Conservation (phyloP, 1,140 invertebrate species). For the Sitodiplosis mosellana region DNA sequence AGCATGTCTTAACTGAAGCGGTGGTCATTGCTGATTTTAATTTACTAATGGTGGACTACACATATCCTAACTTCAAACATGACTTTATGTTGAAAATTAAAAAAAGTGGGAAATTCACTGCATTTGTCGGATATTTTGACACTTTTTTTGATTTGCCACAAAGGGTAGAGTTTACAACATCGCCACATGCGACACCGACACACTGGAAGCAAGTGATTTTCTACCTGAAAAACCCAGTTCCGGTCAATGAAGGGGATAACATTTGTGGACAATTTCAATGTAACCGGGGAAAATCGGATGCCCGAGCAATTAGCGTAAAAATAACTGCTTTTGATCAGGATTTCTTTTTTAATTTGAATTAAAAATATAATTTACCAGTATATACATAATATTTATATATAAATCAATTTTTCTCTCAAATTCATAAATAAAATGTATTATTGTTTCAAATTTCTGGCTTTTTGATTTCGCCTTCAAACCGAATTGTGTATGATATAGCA, state of each 20-base stretch:
- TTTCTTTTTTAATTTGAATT: neutral
- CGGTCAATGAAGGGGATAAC: constrained; percentile 53
- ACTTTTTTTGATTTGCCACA: constrained; percentile 63
- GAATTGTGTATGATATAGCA: no score
- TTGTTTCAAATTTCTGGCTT: no score
- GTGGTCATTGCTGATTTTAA: constrained; percentile 49
- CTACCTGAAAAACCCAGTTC: constrained; percentile 56
- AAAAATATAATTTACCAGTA: no score
- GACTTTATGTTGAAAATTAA: constrained; percentile 53
- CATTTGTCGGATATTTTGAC: constrained; percentile 86
- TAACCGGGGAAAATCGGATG: constrained; percentile 34
- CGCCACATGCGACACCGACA: constrained; percentile 53
- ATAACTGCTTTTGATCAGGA: constrained; percentile 21
- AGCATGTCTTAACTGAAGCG: constrained; percentile 57
- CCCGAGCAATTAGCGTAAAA: constrained; percentile 34
- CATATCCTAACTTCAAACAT: constrained; percentile 64
- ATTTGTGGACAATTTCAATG: constrained; percentile 45
- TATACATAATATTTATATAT: no score
- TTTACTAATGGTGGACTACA: constrained; percentile 58
- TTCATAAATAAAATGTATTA: no score
- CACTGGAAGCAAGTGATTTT: constrained; percentile 97
- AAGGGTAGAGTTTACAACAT: constrained; percentile 48
- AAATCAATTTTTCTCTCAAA: no score
- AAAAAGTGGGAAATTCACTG: constrained; percentile 59
- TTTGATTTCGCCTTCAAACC: no score